Evolutionary conservation across 2,797 vertebrate genomes (phyloP), one percentile per base, ranked within the genome.

Genomic region (Cyprinella venusta): DNA sequence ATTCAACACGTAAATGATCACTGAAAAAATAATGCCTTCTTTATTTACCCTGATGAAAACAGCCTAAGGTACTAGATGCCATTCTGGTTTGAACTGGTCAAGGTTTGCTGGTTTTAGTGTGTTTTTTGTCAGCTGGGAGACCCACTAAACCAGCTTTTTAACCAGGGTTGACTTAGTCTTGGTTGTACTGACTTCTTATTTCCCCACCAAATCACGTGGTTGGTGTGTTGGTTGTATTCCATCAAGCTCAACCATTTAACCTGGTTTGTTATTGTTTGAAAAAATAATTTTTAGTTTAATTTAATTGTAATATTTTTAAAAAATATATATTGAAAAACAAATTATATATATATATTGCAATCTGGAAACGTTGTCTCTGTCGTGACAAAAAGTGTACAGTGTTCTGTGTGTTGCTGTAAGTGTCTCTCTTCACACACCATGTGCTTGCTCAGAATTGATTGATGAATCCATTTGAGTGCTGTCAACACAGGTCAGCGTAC

Each of bases 381-480:
- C 7, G 4, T 75, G 72, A 24, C 52, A 59, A 24, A 42, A 76
- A 61, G 4, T 24, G 21, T 5, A 59, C 19, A 15, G 33, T 40
- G 54, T 76, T 50, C 36, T 40, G 19, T 61, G 72, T 76, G 13
- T 40, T 38, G 26, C 26, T 72, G 45, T 33, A 72, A 61, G n/a
- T 78, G 10, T 48, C n/a, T 45, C 68, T 71, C 19, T 52, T 59
- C 76, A 50, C 70, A 59, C 77, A 15, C 56, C 30, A 26, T 71
- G 61, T 76, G 13, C 21, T 79, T 12, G 38, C 40, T 61, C 33
- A 13, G 54, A 77, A 67, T 16, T 69, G 65, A 83, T 78, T 77
- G 75, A 83, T 83, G 65, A 83, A 48, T 77, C 33, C n/a, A 40
- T 83, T 83, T 8, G 40, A 83, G 21, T 8, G 26, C 69, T 71